phyloP scores from a whole-genome alignment of 1,140 invertebrate species.

The Battus philenor region DNA sequence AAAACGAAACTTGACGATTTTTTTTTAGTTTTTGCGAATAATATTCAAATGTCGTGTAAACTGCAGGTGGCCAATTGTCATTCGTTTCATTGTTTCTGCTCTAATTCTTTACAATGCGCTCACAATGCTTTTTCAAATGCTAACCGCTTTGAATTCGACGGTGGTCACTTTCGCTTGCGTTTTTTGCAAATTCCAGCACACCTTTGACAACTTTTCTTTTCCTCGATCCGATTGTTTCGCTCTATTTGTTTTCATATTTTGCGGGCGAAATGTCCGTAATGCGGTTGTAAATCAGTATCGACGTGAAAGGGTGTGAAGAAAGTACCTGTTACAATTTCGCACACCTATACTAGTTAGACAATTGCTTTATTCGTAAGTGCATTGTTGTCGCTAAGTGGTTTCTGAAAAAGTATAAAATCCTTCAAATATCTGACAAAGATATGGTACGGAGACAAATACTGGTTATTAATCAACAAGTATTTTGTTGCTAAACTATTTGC shows the following conservation, averaged over 20 bases:
- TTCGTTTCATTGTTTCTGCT: slow-evolving; percentile 30
- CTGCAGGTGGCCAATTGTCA: slow-evolving; percentile 61
- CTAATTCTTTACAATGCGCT: slow-evolving; percentile 22
- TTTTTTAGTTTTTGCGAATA: slow-evolving; percentile 46
- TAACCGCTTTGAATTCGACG: slow-evolving; percentile 21
- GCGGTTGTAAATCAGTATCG: slow-evolving; percentile 56
- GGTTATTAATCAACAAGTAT: too few relatives aligned
- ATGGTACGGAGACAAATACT: too few relatives aligned
- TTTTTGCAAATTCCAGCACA: slow-evolving; percentile 46
- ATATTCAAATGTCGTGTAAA: slow-evolving; percentile 60
- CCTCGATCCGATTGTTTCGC: slow-evolving; percentile 22
- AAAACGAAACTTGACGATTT: slow-evolving; percentile 48
- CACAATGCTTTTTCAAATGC: slow-evolving; percentile 23
- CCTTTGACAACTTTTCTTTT: slow-evolving; percentile 39
- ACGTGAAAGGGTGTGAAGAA: slow-evolving; percentile 36
- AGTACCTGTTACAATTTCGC: slow-evolving; percentile 60
- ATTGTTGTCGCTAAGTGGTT: too few relatives aligned
- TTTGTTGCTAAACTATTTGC: too few relatives aligned
- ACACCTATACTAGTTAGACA: slow-evolving; percentile 13
- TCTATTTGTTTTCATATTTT: slow-evolving; percentile 41
- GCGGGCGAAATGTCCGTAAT: slow-evolving; percentile 39
- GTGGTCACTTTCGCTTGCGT: slow-evolving; percentile 61
- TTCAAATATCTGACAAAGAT: too few relatives aligned
- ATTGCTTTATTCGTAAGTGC: not conserved
- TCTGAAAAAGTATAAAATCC: too few relatives aligned